Evolutionary conservation across 1,140 invertebrate genomes (phyloP).

Genomic region (Camponotus pennsylvanicus): DNA sequence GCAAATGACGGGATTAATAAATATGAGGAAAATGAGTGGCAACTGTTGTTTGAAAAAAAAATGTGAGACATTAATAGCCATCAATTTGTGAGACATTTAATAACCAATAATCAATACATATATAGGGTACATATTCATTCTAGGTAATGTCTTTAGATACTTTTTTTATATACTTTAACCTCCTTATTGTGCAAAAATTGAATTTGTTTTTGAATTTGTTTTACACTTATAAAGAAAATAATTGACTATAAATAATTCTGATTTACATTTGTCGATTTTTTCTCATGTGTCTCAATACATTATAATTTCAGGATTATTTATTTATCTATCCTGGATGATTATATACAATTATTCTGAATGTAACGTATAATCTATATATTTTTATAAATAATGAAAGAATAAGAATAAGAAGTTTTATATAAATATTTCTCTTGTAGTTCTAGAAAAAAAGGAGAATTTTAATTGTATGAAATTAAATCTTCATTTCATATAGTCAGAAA

Average conservation of each 20-base stretch:
- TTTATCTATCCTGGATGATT: neutral
- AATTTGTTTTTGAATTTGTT: too few relatives aligned
- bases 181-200: too few relatives aligned
- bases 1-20: constrained; percentile 49
- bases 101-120: too few relatives aligned
- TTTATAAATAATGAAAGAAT: neutral
- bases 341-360: neutral
- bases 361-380: neutral
- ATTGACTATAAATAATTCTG: constrained; percentile 6
- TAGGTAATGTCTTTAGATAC: too few relatives aligned
- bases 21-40: constrained; percentile 26
- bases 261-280: neutral
- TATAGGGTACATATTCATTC: too few relatives aligned
- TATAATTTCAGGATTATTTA: neutral
- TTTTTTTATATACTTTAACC: too few relatives aligned
- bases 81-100: neutral
- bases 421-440: neutral
- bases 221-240: neutral
- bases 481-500: neutral
- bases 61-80: neutral
- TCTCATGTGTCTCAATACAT: neutral
- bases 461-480: neutral
- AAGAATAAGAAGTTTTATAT: constrained; percentile 4
- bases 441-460: neutral
- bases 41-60: constrained; percentile 34